Evolutionary conservation across 1,140 invertebrate species (phyloP), one percentile per base, ranked within the genome.

Genomic region (Acromyrmex charruanus): DNA sequence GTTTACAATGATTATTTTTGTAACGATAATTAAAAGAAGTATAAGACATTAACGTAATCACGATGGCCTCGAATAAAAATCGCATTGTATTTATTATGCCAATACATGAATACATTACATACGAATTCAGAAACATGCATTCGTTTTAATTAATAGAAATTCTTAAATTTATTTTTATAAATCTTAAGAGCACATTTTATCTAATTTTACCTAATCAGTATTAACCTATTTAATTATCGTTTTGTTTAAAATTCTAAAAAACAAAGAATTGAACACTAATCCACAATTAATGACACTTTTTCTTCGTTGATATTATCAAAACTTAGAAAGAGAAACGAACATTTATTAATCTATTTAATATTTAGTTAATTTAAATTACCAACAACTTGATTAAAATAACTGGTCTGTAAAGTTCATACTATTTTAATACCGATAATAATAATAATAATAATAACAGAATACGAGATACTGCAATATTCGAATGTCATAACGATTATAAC

Each of bases 371-470:
- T 21, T n/a, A 12, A 72, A n/a, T 31, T 35, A 5, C 18, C 44
- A 21, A 4, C 18, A 72, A 72, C 1, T 55, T 16, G 28, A 1
- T 72, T 35, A 72, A 31, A 55, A 5, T 7, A 25, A 6, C 44
- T 71, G 25, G 21, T 72, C 5, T 10, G 0, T 28, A 10, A 72
- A 72, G 16, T 72, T 31, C 3, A 66, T 31, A 28, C 18, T 25
- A 5, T 0, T 72, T 31, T 31, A 31, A 35, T 66, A 35, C 1
- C 2, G 2, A 71, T 18, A 28, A 35, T 51, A 72, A 72, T 72
- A 72, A 44, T 44, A 31, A 31, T 72, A 72, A 44, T 44, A 31
- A 31, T 72, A 72, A 55, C 18, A 55, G 25, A 12, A 72, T 71
- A 72, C 21, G 25, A 25, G 6, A 10, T 44, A 44, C 9, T 16